Percentiles rank a stretch among this genome's conserved stretches.
phyloP scores from a whole-genome alignment of 2,888 invertebrate genomes.

The Pyrocoelia pectoralis region DNA sequence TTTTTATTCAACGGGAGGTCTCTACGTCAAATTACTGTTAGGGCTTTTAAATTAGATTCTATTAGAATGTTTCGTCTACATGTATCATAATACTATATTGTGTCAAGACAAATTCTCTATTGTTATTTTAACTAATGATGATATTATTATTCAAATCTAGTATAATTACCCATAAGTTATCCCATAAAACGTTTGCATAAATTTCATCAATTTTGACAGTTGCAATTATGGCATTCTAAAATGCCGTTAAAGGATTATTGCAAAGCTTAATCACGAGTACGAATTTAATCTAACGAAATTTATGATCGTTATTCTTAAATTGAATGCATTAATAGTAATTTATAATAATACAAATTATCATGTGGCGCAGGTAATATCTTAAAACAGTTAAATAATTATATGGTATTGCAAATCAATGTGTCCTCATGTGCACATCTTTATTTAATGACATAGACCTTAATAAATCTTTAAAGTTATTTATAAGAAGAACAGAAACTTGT shows the following conservation, averaged over 20 bases:
- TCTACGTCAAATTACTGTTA: conserved; percentile 16
- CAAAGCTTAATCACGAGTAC: neutral
- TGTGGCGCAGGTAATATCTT: neutral
- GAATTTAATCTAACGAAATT: neutral
- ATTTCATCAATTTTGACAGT: too few relatives aligned
- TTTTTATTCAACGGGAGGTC: conserved; percentile 20
- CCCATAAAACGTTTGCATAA: too few relatives aligned
- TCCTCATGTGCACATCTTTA: neutral
- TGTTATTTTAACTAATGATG: conserved; percentile 7
- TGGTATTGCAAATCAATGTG: neutral
- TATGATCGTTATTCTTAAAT: neutral
- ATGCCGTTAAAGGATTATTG: neutral
- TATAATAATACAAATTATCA: neutral
- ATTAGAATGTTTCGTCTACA: neutral
- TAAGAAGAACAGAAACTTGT: neutral
- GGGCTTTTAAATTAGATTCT: conserved; percentile 2
- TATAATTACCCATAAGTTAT: conserved; percentile 1
- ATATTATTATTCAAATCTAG: neutral
- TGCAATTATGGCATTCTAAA: neutral
- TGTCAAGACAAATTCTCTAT: conserved; percentile 5
- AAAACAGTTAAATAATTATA: neutral
- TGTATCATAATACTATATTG: conserved; percentile 2
- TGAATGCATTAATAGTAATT: neutral
- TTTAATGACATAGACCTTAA: neutral
- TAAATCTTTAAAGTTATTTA: neutral